A percentile compares a stretch with the other conserved stretches of the same genome.
These are phyloP conservation scores for Allygus modestus DNA, from an alignment of 2,888 invertebrate genomes.

Conservation along the genomic window DNA sequence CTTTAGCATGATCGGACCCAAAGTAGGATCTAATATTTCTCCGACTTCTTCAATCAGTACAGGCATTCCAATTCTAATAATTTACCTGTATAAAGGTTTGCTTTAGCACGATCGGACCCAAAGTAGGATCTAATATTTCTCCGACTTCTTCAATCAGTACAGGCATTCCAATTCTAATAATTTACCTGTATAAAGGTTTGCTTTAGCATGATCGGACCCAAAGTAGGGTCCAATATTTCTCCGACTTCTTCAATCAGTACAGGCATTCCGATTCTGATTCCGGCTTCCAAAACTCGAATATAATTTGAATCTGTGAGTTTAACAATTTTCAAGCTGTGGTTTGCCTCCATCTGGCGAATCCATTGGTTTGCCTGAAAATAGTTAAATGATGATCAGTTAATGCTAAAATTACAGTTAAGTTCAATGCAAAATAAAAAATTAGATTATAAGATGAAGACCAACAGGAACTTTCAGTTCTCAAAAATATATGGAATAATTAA, in stretches of 20 bases:
- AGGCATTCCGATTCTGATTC: conserved; percentile 90
- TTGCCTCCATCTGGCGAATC: conserved; percentile 92
- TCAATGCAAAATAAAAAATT: no score
- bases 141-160: conserved; percentile 93
- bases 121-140: conserved; percentile 91
- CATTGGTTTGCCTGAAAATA: conserved; percentile 88
- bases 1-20: conserved; percentile 89
- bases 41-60: conserved; percentile 93
- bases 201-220: conserved; percentile 89
- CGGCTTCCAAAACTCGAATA: conserved; percentile 87
- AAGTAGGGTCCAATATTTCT: conserved; percentile 91
- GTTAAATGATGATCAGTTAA: neutral
- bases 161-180: conserved; percentile 86
- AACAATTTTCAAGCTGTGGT: conserved; percentile 85
- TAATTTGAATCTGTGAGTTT: conserved; percentile 88
- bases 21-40: conserved; percentile 91
- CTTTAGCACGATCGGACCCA: conserved; percentile 89
- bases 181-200: conserved; percentile 80
- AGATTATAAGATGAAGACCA: no score
- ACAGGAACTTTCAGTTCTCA: no score
- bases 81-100: conserved; percentile 80
- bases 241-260: conserved; percentile 93
- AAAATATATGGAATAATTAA: no score
- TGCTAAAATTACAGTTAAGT: neutral
- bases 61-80: conserved; percentile 87